Conservation (phyloP, 2,888 invertebrate species). For the Microctonus brassicae region DNA sequence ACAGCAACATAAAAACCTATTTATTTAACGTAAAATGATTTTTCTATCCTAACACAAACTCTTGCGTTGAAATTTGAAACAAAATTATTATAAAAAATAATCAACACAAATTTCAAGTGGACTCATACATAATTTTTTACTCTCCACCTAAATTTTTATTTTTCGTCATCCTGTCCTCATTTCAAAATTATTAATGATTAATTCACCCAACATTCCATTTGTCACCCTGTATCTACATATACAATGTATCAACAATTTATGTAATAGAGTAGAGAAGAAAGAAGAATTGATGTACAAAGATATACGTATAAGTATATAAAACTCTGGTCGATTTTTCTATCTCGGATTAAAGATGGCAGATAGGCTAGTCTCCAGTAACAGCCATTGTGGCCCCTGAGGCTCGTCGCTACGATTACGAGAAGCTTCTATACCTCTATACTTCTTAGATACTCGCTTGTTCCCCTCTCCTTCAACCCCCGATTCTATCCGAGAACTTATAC, state of each 20-base stretch:
- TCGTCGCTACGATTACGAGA: slow-evolving; percentile 30
- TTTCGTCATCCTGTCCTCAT: too few species aligned
- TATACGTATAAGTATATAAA: not conserved
- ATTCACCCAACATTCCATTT: too few species aligned
- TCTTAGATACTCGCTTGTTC: not conserved
- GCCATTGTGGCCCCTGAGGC: slow-evolving; percentile 42
- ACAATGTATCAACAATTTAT: not conserved
- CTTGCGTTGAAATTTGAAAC: too few species aligned
- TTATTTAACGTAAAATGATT: too few species aligned
- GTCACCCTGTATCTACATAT: too few species aligned
- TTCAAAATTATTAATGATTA: too few species aligned
- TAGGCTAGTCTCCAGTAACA: slow-evolving; percentile 46
- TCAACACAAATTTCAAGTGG: too few species aligned
- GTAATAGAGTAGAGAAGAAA: not conserved
- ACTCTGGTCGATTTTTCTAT: slow-evolving; percentile 15
- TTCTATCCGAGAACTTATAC: slow-evolving; percentile 23
- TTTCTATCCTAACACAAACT: too few species aligned
- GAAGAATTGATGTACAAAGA: not conserved
- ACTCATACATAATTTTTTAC: too few species aligned
- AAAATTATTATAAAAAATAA: too few species aligned
- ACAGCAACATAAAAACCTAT: too few species aligned
- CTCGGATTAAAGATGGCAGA: slow-evolving; percentile 48
- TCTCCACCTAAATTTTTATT: too few species aligned
- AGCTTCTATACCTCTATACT: slow-evolving; percentile 2
- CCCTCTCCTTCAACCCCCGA: not conserved